Conservation (phyloP, 2,888 invertebrate genomes). For the Colostygia pectinataria region DNA sequence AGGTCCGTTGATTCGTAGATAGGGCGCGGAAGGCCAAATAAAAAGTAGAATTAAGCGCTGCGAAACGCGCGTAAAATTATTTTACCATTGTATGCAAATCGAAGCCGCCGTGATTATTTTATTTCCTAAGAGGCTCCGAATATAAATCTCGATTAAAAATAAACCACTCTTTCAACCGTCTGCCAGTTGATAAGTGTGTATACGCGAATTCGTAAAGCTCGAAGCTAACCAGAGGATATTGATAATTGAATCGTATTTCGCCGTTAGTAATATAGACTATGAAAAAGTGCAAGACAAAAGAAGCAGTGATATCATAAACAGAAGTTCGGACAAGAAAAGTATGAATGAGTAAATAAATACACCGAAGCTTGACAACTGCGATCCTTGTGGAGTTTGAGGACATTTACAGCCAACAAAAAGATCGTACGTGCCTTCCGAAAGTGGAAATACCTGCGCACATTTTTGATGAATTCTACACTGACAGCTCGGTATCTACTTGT, state of each 20-base stretch:
- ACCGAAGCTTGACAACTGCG: constrained; percentile 64
- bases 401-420: constrained; percentile 67
- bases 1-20: constrained; percentile 80
- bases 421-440: constrained; percentile 57
- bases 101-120: constrained; percentile 80
- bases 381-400: constrained; percentile 51
- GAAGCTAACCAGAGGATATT: constrained; percentile 21
- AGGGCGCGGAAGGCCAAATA: constrained; percentile 78
- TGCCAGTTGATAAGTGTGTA: constrained; percentile 68
- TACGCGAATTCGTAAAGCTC: constrained; percentile 24
- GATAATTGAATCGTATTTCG: constrained; percentile 43
- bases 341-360: constrained; percentile 69
- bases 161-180: constrained; percentile 44
- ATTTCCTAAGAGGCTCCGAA: constrained; percentile 79
- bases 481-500: constrained; percentile 50
- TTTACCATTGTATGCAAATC: constrained; percentile 84
- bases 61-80: constrained; percentile 84
- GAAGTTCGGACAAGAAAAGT: constrained; percentile 61
- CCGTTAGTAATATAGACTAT: constrained; percentile 50
- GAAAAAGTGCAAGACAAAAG: constrained; percentile 39
- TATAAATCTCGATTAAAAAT: constrained; percentile 79
- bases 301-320: constrained; percentile 49
- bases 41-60: constrained; percentile 82
- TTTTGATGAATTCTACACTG: constrained; percentile 60
- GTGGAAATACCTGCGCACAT: constrained; percentile 59